These are phyloP conservation scores for Proterorhinus semilunaris DNA, from an alignment of 2,113 vertebrate genomes.

Conservation along the genomic window DNA sequence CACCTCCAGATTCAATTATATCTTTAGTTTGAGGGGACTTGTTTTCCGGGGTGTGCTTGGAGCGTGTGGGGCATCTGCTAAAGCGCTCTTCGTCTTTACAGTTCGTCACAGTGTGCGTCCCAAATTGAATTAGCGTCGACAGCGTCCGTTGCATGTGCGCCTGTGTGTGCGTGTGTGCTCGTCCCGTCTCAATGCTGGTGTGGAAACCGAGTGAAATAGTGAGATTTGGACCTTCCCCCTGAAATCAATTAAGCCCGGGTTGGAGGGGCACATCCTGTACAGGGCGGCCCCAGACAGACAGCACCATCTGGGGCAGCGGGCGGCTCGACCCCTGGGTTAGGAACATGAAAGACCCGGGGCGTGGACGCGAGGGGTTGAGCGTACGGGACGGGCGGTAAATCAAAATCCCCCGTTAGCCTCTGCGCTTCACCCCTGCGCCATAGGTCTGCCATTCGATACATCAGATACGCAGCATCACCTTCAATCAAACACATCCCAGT, in stretches of 20 bases:
- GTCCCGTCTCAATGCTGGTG: slow-evolving; percentile 37
- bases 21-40: slow-evolving; percentile 9
- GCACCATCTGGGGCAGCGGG: slow-evolving; percentile 84
- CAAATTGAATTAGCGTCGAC: slow-evolving; percentile 96
- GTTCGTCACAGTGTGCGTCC: slow-evolving; percentile 88
- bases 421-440: slow-evolving; percentile 38
- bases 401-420: slow-evolving; percentile 59
- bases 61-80: slow-evolving; percentile 81
- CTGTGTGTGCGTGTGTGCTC: slow-evolving; percentile 42
- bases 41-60: slow-evolving; percentile 28
- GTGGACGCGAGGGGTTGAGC: slow-evolving; percentile 72
- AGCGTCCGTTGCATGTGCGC: slow-evolving; percentile 71
- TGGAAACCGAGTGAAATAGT: slow-evolving; percentile 39
- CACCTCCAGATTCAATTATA: background rate
- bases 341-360: slow-evolving; percentile 82
- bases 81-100: slow-evolving; percentile 76
- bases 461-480: slow-evolving; percentile 55
- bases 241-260: slow-evolving; percentile 86
- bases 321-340: slow-evolving; percentile 76
- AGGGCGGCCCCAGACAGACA: slow-evolving; percentile 80
- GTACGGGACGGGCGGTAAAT: slow-evolving; percentile 80
- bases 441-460: slow-evolving; percentile 69
- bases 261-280: slow-evolving; percentile 77
- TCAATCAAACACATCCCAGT: slow-evolving; percentile 50
- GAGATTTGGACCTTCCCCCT: slow-evolving; percentile 64